Percentiles rank a stretch among this genome's conserved stretches.
These are phyloP conservation scores for Drosophila lutescens DNA, from an alignment of 2,888 invertebrate genomes.

Conservation along the genomic window DNA sequence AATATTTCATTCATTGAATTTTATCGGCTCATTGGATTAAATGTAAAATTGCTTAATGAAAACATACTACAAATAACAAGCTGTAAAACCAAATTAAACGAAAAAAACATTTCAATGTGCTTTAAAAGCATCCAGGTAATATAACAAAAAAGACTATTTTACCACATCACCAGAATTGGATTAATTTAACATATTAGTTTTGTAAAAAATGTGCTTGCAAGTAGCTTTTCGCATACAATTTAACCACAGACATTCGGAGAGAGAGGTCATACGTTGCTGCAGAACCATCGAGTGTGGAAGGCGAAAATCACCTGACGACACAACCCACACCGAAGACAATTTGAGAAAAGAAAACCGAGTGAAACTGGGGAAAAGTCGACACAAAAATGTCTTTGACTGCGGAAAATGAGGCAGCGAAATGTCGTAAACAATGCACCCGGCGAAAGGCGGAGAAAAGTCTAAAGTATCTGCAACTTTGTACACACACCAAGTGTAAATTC, in stretches of 20 bases:
- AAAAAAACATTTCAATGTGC: no score
- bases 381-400: conserved; percentile 75
- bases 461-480: conserved; percentile 36
- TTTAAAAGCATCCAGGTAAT: no score
- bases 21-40: no score
- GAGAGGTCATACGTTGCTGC: neutral
- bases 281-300: neutral
- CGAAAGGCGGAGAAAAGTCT: conserved; percentile 74
- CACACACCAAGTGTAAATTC: conserved; percentile 30
- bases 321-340: conserved; percentile 58
- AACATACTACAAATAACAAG: no score
- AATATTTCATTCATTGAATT: no score
- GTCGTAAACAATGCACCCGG: conserved; percentile 76
- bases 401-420: conserved; percentile 76
- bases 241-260: neutral
- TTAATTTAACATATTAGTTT: neutral
- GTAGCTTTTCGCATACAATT: neutral
- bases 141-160: no score
- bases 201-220: no score
- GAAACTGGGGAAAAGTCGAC: conserved; percentile 75
- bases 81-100: no score
- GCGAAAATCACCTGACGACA: conserved; percentile 47
- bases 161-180: neutral
- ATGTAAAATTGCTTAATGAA: no score
- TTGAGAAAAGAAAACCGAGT: conserved; percentile 68